These are phyloP conservation scores for Zosterops lateralis DNA, from an alignment of 2,113 vertebrate genomes.

Conservation along the genomic window DNA sequence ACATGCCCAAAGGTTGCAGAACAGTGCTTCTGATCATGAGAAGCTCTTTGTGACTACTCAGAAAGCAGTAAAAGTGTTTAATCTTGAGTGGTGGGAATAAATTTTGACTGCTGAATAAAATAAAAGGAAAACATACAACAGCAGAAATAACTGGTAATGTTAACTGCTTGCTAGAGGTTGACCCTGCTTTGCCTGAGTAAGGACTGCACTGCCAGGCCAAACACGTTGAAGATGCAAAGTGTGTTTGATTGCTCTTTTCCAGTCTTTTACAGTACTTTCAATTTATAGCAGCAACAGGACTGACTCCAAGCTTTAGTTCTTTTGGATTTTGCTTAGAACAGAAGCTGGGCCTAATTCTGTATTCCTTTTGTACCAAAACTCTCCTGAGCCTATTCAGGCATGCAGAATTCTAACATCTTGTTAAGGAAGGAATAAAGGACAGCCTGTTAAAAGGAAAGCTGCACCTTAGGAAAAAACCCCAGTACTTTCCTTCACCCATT, in stretches of 20 bases:
- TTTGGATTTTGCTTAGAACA: not conserved
- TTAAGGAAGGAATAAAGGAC: not conserved
- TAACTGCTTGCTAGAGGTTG: not conserved
- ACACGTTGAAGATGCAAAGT: not conserved
- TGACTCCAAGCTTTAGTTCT: not conserved
- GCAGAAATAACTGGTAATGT: not conserved
- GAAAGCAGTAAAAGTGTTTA: constrained; percentile 25
- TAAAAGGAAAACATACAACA: not conserved
- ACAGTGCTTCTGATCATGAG: not conserved
- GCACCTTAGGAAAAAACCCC: not conserved
- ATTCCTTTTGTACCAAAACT: not conserved
- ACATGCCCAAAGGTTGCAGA: not conserved
- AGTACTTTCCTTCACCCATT: not conserved
- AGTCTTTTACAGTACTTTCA: not conserved
- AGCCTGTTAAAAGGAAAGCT: not conserved
- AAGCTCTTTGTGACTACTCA: not conserved
- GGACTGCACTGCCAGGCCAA: not conserved
- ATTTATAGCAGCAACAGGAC: not conserved
- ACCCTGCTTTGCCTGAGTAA: constrained; percentile 31
- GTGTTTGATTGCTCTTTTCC: not conserved
- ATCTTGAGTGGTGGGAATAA: not conserved
- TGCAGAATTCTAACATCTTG: not conserved
- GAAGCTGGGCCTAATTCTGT: constrained; percentile 1
- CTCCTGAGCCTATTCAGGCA: not conserved
- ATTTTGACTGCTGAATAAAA: constrained; percentile 5